Evolutionary conservation across 2,113 vertebrate genomes (phyloP).

Genomic region (Hydropotes inermis): DNA sequence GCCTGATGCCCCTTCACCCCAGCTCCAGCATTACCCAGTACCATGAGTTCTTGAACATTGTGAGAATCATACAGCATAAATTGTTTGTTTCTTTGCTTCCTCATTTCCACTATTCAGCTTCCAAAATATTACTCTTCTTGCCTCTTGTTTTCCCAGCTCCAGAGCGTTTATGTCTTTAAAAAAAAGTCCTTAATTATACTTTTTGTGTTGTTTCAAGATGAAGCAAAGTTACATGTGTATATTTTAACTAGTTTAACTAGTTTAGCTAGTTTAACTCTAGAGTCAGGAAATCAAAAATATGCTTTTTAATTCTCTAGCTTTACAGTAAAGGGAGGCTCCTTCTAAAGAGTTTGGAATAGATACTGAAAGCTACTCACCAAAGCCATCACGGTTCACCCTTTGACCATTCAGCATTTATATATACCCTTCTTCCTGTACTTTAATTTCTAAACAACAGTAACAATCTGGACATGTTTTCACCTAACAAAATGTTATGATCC

Average conservation of each 20-base stretch:
- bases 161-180: neutral
- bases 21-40: neutral
- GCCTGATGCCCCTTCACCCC: neutral
- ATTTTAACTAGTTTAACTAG: neutral
- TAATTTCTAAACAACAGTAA: neutral
- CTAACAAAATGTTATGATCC: neutral
- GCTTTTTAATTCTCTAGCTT: neutral
- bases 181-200: neutral
- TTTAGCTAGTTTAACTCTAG: neutral
- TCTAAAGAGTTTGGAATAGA: neutral
- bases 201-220: neutral
- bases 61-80: neutral
- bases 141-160: neutral
- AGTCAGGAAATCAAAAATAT: conserved; percentile 14
- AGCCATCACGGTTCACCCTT: neutral
- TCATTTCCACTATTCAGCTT: neutral
- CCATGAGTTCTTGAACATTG: neutral
- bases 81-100: neutral
- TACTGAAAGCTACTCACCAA: neutral
- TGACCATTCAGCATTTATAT: neutral
- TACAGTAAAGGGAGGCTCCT: neutral
- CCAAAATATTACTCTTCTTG: neutral
- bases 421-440: neutral
- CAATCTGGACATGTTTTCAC: neutral
- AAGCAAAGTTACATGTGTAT: conserved; percentile 25